Evolutionary conservation across 1,140 invertebrate genomes (phyloP), one percentile per base, ranked within the genome.

Genomic region (Zaprionus davidi): DNA sequence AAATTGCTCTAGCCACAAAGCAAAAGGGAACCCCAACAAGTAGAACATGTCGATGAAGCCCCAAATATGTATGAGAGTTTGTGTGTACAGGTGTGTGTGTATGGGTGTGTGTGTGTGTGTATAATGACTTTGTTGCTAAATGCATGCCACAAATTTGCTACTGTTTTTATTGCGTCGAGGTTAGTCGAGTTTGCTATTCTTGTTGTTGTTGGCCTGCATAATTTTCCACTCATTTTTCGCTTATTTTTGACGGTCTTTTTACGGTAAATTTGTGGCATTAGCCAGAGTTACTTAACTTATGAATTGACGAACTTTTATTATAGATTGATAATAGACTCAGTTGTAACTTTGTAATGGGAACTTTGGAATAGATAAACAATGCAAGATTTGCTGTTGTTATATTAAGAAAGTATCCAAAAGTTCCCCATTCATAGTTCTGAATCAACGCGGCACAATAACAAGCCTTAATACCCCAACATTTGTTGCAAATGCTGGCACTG

Each of bases 1-100:
- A 71, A 86, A 62, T 64, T 84, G 62, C 79, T 53, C 80, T 84
- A 71, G 38, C 77, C 70, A 73, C 70, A 67, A 77, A 71, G 78
- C 58, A 28, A 51, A 44, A 55, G 64, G 6, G 57, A 56, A 38
- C 41, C 58, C 26, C 46, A 57, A 66, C n/a, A 49, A 28, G 28
- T 2, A 34, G 17, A 60, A 34, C 41, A 46, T 46, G 41, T 46
- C 41, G 41, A 46, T 17, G 41, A 46, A 46, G 41, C 41, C 41
- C 41, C 41, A 41, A 41, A 41, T 41, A 41, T 34, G 31, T 11
- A 41, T 6, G 38, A n/a, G 38, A 7, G 15, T n/a, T 2, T 46
- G 3, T 46, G n/a, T 7, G 28, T 28, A 7, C 7, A 5, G 5
- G 41, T 17, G 41, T 44, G 6, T 17, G n/a, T 44, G 41, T 17